Percentiles rank a stretch among this genome's conserved stretches.
Conservation (phyloP, 2,888 invertebrate genomes). For the Ochropacha duplaris region DNA sequence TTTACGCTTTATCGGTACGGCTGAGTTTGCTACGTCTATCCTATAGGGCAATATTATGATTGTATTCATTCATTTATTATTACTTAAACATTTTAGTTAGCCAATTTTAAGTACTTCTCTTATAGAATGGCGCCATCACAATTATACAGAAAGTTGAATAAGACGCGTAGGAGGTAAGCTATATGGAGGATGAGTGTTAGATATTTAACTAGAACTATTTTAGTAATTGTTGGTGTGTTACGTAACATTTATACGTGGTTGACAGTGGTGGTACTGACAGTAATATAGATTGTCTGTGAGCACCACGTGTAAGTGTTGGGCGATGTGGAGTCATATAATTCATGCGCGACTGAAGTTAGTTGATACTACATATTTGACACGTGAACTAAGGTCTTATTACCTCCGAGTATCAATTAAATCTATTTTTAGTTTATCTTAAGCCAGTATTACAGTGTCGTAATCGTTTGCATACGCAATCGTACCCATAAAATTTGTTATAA, state of each 20-base stretch:
- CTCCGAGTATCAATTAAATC: slow-evolving; percentile 82
- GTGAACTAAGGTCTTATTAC: slow-evolving; percentile 78
- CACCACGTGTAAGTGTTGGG: slow-evolving; percentile 41
- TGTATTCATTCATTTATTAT: slow-evolving; percentile 59
- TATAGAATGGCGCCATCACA: slow-evolving; percentile 74
- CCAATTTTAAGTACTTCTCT: slow-evolving; percentile 67
- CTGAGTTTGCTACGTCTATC: slow-evolving; percentile 62
- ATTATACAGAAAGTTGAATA: slow-evolving; percentile 61
- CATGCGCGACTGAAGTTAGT: slow-evolving; percentile 73
- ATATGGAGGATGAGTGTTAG: slow-evolving; percentile 67
- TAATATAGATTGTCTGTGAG: slow-evolving; percentile 53
- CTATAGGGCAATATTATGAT: slow-evolving; percentile 61
- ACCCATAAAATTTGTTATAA: slow-evolving; percentile 2
- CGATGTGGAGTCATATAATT: slow-evolving; percentile 53
- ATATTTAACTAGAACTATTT: slow-evolving; percentile 67
- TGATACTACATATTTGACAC: slow-evolving; percentile 75
- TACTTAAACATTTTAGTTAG: slow-evolving; percentile 67
- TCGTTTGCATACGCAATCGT: slow-evolving; percentile 14
- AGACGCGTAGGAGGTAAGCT: slow-evolving; percentile 59
- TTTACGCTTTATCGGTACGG: slow-evolving; percentile 65
- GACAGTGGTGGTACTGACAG: slow-evolving; percentile 52
- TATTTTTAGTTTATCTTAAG: slow-evolving; percentile 68
- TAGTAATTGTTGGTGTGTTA: slow-evolving; percentile 72
- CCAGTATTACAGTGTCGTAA: slow-evolving; percentile 54
- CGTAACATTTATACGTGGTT: slow-evolving; percentile 52